Evolutionary conservation across 2,113 vertebrate genomes (phyloP).

Genomic region (Heterocephalus glaber): DNA sequence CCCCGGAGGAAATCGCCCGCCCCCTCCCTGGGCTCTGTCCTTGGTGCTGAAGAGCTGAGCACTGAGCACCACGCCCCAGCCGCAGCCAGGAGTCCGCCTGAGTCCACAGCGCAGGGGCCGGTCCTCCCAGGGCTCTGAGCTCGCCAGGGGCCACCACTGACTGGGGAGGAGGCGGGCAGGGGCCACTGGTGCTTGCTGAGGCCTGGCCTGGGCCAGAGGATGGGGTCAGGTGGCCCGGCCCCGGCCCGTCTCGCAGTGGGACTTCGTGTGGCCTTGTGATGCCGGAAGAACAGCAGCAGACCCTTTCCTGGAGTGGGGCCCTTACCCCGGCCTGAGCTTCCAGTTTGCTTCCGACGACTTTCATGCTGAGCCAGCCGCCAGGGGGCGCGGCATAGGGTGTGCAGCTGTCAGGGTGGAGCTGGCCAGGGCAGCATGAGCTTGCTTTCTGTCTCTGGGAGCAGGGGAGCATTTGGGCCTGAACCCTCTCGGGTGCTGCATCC

Average conservation of each 20-base stretch:
- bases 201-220: background rate
- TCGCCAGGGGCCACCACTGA: background rate
- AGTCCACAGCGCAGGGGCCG: background rate
- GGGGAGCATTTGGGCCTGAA: background rate
- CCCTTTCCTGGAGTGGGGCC: conserved; percentile 38
- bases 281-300: accelerated
- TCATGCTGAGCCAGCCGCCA: conserved; percentile 36
- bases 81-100: background rate
- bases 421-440: background rate
- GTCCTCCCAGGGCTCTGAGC: background rate
- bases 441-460: background rate
- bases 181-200: too few relatives aligned
- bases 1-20: accelerated
- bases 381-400: background rate
- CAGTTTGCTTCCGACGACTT: conserved; percentile 61
- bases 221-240: background rate
- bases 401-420: background rate
- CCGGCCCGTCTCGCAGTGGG: background rate
- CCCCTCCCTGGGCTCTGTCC: background rate
- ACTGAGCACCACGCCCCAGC: accelerated
- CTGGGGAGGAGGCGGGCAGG: too few relatives aligned
- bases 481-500: background rate
- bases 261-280: too few relatives aligned
- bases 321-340: conserved; percentile 16
- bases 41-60: background rate